Percentiles rank a stretch among this genome's conserved stretches.
Conservation (phyloP, 2,888 invertebrate genomes). For the Pantelozetes paolii region DNA sequence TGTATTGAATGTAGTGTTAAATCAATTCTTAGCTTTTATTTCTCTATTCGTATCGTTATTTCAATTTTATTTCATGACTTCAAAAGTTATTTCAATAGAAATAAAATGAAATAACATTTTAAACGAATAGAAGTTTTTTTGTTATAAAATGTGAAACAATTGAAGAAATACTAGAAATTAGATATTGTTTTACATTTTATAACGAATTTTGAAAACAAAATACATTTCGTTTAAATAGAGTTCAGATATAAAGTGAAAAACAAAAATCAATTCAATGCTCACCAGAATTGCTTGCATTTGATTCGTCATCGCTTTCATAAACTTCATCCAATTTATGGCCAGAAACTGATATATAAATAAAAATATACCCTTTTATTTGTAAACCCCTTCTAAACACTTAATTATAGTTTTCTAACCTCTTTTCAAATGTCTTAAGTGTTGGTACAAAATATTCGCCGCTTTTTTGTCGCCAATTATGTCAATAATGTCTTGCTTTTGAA, state of each 20-base stretch:
- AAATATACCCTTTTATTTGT: neutral
- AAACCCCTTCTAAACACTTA: neutral
- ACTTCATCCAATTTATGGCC: conserved; percentile 25
- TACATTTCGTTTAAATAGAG: neutral
- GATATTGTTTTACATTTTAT: neutral
- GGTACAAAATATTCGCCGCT: conserved; percentile 17
- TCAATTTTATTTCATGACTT: neutral
- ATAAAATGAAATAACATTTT: conserved; percentile 21
- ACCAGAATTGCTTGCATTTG: conserved; percentile 22
- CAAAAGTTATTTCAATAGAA: conserved; percentile 7
- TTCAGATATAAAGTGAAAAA: neutral
- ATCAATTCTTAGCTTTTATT: neutral
- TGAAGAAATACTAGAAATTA: neutral
- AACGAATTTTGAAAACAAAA: conserved; percentile 22
- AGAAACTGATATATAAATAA: neutral
- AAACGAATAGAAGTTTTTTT: neutral
- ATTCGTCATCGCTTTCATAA: neutral
- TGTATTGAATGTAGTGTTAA: neutral
- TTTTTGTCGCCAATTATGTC: conserved; percentile 27
- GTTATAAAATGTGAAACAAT: neutral
- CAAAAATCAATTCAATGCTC: conserved; percentile 4
- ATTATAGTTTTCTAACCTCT: conserved; percentile 6
- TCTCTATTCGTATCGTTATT: neutral
- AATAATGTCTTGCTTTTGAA: conserved; percentile 17
- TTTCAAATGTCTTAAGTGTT: conserved; percentile 16